A percentile compares a stretch with the other conserved stretches of the same genome.
These are phyloP conservation scores for Thalassarche chlororhynchos DNA, from an alignment of 2,113 vertebrate genomes.

Conservation along the genomic window DNA sequence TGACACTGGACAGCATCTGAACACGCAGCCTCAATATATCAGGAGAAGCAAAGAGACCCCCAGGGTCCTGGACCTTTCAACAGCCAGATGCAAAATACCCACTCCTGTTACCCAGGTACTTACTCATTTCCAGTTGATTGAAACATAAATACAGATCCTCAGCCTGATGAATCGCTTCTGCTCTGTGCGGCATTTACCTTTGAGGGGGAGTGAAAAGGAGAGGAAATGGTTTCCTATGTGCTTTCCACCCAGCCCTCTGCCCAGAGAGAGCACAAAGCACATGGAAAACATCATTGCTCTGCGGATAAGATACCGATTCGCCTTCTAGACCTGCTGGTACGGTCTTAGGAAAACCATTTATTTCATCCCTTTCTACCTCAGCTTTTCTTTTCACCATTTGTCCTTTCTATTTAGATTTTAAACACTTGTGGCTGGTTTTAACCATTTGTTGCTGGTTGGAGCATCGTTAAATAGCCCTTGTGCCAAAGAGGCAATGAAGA, in stretches of 20 bases:
- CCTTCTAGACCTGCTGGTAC: background rate
- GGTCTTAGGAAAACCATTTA: background rate
- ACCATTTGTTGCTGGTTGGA: background rate
- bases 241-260: background rate
- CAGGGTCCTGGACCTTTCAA: constrained; percentile 16
- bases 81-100: constrained; percentile 19
- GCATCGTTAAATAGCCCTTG: accelerated
- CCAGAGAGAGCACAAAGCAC: background rate
- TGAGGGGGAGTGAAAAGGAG: background rate
- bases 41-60: background rate
- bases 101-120: constrained; percentile 27
- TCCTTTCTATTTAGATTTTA: background rate
- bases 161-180: constrained; percentile 51
- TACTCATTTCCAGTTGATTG: constrained; percentile 56
- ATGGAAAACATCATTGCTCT: constrained; percentile 12
- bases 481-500: background rate
- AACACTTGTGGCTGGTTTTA: background rate
- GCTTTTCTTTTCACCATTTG: background rate
- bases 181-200: background rate
- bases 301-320: accelerated
- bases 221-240: constrained; percentile 17
- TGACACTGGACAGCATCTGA: background rate
- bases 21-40: background rate
- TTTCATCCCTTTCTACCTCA: background rate
- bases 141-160: constrained; percentile 60